Evolutionary conservation across 2,888 invertebrate species (phyloP).

Genomic region (Labia minor): DNA sequence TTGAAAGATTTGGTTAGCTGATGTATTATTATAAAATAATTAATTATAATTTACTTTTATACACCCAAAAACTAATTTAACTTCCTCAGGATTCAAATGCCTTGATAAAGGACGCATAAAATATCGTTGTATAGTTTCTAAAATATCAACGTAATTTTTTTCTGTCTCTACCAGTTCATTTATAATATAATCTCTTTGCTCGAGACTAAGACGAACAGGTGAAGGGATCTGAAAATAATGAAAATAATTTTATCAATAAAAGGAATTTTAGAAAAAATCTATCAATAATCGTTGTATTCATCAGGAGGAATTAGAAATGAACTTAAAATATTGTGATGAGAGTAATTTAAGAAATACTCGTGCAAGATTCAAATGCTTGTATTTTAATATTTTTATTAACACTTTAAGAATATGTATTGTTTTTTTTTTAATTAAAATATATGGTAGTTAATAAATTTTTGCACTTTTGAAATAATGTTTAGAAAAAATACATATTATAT

Average conservation of each 20-base stretch:
- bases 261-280: too few species aligned
- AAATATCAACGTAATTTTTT: constrained; percentile 88
- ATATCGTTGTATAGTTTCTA: constrained; percentile 69
- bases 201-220: constrained; percentile 36
- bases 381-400: not conserved
- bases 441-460: too few species aligned
- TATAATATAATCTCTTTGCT: constrained; percentile 87
- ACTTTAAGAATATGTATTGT: not conserved
- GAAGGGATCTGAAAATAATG: constrained; percentile 29
- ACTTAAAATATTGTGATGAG: too few species aligned
- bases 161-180: constrained; percentile 94
- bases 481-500: too few species aligned
- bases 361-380: too few species aligned
- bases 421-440: too few species aligned
- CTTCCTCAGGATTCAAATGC: constrained; percentile 61
- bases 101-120: constrained; percentile 67
- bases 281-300: too few species aligned
- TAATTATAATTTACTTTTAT: constrained; percentile 57
- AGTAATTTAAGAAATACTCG: too few species aligned
- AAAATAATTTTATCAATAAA: not conserved
- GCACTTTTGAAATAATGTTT: too few species aligned
- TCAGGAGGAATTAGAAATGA: too few species aligned
- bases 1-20: too few species aligned
- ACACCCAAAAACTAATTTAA: constrained; percentile 74
- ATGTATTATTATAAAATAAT: too few species aligned